Conservation (phyloP, 2,797 vertebrate species). For the Pantherophis vulpinus region DNA sequence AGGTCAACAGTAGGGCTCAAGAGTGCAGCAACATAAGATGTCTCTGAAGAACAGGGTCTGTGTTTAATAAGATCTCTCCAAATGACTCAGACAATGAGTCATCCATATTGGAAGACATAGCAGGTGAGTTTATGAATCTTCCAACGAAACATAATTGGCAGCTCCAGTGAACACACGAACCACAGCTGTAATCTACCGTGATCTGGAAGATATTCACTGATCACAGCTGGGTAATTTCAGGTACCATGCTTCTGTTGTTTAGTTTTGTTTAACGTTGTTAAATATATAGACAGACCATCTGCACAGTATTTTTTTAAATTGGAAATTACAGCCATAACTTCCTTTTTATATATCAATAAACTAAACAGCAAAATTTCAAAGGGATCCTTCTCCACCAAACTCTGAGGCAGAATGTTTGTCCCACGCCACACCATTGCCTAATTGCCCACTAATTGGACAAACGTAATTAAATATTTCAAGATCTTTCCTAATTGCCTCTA, state of each 20-base stretch:
- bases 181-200: conserved; percentile 78
- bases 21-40: not conserved
- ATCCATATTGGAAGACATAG: conserved; percentile 51
- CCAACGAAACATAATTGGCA: conserved; percentile 49
- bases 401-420: conserved; percentile 79
- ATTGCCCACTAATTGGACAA: conserved; percentile 97
- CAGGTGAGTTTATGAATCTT: conserved; percentile 54
- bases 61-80: not conserved
- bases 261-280: conserved; percentile 84
- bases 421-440: conserved; percentile 81
- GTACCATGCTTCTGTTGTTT: conserved; percentile 82
- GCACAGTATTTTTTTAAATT: conserved; percentile 83
- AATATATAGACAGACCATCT: conserved; percentile 85
- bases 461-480: conserved; percentile 99
- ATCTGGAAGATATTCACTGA: conserved; percentile 78
- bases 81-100: conserved; percentile 38
- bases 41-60: not conserved
- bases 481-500: conserved; percentile 99
- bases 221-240: conserved; percentile 84
- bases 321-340: conserved; percentile 85
- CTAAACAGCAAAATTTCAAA: conserved; percentile 84
- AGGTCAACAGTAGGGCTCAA: conserved; percentile 18
- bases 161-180: conserved; percentile 65
- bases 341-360: conserved; percentile 87
- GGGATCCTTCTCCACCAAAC: conserved; percentile 78